Evolutionary conservation across 2,113 vertebrate genomes (phyloP), one percentile per base, ranked within the genome.

Genomic region (Nyctibius bracteatus): DNA sequence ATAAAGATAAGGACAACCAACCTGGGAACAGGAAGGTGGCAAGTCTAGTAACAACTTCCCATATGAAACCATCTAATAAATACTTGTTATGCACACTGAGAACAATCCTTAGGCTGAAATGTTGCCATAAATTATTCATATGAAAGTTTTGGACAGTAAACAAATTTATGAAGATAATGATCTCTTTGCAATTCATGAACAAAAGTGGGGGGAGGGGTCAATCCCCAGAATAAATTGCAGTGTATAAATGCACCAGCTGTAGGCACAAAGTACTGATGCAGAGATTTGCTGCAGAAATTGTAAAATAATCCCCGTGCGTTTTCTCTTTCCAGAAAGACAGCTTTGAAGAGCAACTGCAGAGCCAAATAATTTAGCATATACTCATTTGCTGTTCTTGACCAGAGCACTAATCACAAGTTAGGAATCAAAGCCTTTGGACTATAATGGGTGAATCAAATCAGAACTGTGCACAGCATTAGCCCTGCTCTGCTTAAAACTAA

Each of bases 101-200:
- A 94, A 94, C 93, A 92, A 87, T 92, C 72, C 93, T 96, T 89
- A 79, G 73, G 73, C 93, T 94, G 93, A 91, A 90, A 88, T 67
- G 72, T 78, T 94, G 67, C 77, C 59, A 95, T 97, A 96, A 97
- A 97, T 97, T 92, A 96, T 96, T 96, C 89, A 96, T 95, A 85
- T 2, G 6, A 81, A 96, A 91, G 81, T 95, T 97, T 63, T 95
- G 94, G 95, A 96, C 81, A 92, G 91, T 94, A 96, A 97, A 97
- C 92, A 96, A 92, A 92, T 92, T 81, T 94, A 94, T 78, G 89
- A 94, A 96, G 91, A 94, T 97, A 96, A 97, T 85, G 91, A 96
- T 91, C 94, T 96, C 86, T 95, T 75, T 96, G 93, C 84, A 96
- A 92, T 96, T 97, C 95, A 92, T 92, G 95, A 95, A 96, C 68